phyloP scores from a whole-genome alignment of 2,888 invertebrate genomes.

The Myopa testacea region DNA sequence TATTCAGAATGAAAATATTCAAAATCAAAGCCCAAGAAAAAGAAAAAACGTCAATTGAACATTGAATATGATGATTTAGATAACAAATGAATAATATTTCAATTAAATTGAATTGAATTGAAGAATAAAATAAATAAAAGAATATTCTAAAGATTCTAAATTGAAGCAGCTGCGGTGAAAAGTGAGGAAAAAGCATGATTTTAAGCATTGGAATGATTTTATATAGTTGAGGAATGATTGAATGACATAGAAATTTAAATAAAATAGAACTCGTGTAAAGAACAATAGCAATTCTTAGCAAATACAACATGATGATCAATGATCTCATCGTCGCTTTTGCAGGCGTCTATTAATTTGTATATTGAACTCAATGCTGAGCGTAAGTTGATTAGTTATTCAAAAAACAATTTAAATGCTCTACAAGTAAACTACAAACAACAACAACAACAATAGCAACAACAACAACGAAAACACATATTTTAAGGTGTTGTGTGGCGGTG shows the following conservation, averaged over 20 bases:
- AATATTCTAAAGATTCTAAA: background rate
- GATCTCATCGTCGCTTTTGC: constrained; percentile 17
- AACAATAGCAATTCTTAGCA: background rate
- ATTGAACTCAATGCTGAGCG: background rate
- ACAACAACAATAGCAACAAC: background rate
- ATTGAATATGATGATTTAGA: no score
- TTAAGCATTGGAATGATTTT: no score
- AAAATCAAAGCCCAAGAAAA: no score
- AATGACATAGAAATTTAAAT: no score
- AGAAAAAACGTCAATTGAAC: no score
- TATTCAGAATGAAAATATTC: no score
- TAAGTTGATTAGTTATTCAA: constrained; percentile 3
- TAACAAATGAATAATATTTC: background rate
- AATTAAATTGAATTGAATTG: background rate
- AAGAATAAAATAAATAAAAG: background rate
- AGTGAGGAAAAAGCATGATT: no score
- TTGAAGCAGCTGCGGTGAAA: background rate
- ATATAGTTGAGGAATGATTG: no score
- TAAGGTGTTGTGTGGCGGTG: background rate
- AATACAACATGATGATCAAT: background rate
- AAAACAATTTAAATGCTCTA: background rate
- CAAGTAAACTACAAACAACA: background rate
- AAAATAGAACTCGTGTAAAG: no score
- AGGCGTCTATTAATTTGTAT: background rate
- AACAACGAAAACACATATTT: background rate